Evolutionary conservation across 2,888 invertebrate species (phyloP), one percentile per base, ranked within the genome.

Genomic region (Isotomurus palustris): DNA sequence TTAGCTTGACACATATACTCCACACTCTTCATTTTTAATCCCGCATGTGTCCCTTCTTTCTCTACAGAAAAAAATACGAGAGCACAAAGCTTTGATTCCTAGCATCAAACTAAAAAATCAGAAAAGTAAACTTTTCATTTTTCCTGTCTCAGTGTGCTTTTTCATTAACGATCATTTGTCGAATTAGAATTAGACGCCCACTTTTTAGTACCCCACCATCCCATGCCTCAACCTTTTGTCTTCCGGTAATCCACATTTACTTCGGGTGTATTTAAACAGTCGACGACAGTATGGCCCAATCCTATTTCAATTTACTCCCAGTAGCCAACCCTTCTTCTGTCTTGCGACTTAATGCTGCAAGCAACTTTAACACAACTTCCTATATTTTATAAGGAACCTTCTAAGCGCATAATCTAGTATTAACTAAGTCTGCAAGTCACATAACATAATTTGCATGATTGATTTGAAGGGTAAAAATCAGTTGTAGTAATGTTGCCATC

Each of bases 91-190:
- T 56, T 50, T 48, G 49, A 56, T 56, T 56, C 25, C 40, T 40
- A 41, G 24, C 28, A 27, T 22, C 41, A 28, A 5, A 6, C 5
- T 14, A 43, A 49, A 55, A 58, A 61, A 58, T 61, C 51, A 50
- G 51, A 57, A 57, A 61, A 61, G 57, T 54, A 61, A 61, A 61
- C 61, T 61, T 58, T 50, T 40, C 29, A 41, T 51, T 51, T 51
- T 53, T 57, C 44, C 10, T 35, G 14, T 5, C 44, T 45, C 56
- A 38, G 41, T 50, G 49, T 54, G 51, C 49, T 52, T 54, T 61
- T 61, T 58, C 58, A 21, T 54, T 52, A 48, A 40, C 25, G 52
- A 54, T 47, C 56, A 60, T 51, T 60, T 57, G 53, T 32, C 48
- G 40, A 53, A 54, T 52, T 58, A 35, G 24, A 17, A 53, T 49